These are phyloP conservation scores for Aphelinus atriplicis DNA, from an alignment of 1,140 invertebrate genomes.

Conservation along the genomic window DNA sequence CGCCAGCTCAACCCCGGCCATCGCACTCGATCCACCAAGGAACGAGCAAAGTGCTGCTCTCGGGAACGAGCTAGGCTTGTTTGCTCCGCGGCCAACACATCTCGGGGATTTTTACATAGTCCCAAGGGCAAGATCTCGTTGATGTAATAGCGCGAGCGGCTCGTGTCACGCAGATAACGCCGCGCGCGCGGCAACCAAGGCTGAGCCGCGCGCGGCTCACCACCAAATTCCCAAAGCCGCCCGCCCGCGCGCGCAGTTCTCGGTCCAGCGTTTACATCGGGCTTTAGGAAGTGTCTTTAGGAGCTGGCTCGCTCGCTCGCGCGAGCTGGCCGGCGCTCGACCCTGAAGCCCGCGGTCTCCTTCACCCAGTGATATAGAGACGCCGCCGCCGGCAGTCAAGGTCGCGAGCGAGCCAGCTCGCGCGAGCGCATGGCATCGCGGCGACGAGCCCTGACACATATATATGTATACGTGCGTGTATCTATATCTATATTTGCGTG, in stretches of 20 bases:
- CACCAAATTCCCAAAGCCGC: no score
- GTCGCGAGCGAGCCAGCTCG: constrained; percentile 6
- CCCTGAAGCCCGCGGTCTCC: constrained; percentile 44
- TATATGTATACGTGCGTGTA: constrained; percentile 36
- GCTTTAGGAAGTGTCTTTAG: constrained; percentile 47
- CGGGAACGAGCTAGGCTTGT: no score
- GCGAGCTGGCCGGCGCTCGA: constrained; percentile 50
- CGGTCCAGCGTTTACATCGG: no score
- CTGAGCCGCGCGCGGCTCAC: no score
- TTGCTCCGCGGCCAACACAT: no score
- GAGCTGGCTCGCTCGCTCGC: no score
- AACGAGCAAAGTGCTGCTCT: no score
- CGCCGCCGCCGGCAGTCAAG: constrained; percentile 32
- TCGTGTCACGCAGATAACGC: constrained; percentile 6
- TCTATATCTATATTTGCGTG: no score
- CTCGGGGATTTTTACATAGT: constrained; percentile 20
- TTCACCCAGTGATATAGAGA: constrained; percentile 42
- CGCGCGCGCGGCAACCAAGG: no score
- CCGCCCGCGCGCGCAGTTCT: no score
- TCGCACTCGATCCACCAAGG: no score
- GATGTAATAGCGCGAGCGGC: constrained; percentile 14
- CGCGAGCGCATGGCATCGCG: constrained; percentile 41
- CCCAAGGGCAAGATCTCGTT: constrained; percentile 16
- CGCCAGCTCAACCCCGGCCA: no score
- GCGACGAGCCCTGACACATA: constrained; percentile 56